phyloP scores from a whole-genome alignment of 2,888 invertebrate species.

The Gerris lacustris region DNA sequence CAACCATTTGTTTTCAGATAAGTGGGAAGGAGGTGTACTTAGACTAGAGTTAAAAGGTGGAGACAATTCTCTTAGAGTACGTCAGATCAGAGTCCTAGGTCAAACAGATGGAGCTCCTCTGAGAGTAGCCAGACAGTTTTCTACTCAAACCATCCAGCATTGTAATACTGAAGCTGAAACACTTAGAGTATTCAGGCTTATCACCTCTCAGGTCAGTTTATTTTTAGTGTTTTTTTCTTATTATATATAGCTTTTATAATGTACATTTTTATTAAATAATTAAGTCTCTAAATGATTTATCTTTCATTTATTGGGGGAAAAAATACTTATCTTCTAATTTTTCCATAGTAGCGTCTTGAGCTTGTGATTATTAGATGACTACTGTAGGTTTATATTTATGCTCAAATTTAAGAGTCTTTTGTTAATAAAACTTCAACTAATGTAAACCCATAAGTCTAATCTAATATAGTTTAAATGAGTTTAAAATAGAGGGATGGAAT shows the following conservation, averaged over 20 bases:
- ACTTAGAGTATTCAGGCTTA: slow-evolving; percentile 75
- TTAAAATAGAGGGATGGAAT: too few species aligned
- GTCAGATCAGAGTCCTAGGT: slow-evolving; percentile 65
- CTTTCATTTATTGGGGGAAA: not conserved
- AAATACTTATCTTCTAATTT: too few species aligned
- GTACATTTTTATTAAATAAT: too few species aligned
- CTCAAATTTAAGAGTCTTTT: too few species aligned
- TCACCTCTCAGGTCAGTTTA: slow-evolving; percentile 65
- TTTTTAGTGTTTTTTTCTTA: not conserved
- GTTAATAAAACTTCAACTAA: too few species aligned
- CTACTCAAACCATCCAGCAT: slow-evolving; percentile 58
- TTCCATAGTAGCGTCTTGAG: too few species aligned
- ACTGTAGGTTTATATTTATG: too few species aligned
- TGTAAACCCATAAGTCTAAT: too few species aligned
- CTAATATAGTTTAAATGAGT: too few species aligned
- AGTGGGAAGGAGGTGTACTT: slow-evolving; percentile 40
- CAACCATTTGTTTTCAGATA: not conserved
- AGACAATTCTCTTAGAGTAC: slow-evolving; percentile 75
- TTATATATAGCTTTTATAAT: too few species aligned
- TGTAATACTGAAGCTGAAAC: slow-evolving; percentile 84
- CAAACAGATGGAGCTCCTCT: slow-evolving; percentile 47
- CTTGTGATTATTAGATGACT: too few species aligned
- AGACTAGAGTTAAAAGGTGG: slow-evolving; percentile 81
- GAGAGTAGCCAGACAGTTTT: slow-evolving; percentile 40
- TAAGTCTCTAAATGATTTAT: not conserved